Evolutionary conservation across 2,888 invertebrate genomes (phyloP).

Genomic region (Corythucha ciliata): DNA sequence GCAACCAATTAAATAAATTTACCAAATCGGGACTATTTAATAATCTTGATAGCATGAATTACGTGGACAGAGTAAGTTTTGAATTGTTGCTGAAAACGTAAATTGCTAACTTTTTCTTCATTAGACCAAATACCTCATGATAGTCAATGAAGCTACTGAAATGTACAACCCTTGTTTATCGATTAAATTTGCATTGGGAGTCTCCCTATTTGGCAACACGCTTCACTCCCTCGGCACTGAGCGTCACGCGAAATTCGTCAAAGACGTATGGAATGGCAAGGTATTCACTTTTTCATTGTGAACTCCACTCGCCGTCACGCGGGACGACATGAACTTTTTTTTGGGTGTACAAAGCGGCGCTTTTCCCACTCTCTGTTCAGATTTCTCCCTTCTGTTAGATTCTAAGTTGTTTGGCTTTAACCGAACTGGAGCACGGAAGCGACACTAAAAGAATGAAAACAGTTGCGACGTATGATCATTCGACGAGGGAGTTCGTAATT

Average conservation of each 20-base stretch:
- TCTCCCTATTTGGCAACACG: constrained; percentile 64
- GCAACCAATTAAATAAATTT: too few species aligned
- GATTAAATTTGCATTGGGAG: constrained; percentile 67
- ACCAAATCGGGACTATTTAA: constrained; percentile 25
- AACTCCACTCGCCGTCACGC: background rate
- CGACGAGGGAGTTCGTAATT: constrained; percentile 46
- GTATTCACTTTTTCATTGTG: constrained; percentile 43
- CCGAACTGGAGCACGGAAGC: constrained; percentile 51
- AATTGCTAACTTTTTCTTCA: constrained; percentile 10
- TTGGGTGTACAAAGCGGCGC: background rate
- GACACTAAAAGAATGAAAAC: constrained; percentile 50
- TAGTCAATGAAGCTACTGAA: constrained; percentile 64
- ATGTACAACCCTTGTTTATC: constrained; percentile 62
- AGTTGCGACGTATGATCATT: constrained; percentile 46
- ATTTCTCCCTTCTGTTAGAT: constrained; percentile 36
- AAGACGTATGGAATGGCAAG: constrained; percentile 61
- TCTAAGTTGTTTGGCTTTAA: constrained; percentile 48
- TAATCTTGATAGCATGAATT: constrained; percentile 23
- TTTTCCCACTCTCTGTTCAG: background rate
- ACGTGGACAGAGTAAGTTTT: constrained; percentile 25
- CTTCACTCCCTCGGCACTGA: constrained; percentile 66
- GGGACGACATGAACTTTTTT: background rate
- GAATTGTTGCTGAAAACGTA: background rate
- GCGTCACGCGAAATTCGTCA: constrained; percentile 58
- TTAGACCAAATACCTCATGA: constrained; percentile 64